Evolutionary conservation across 2,797 vertebrate genomes (phyloP).

Genomic region (Vireo griseus): DNA sequence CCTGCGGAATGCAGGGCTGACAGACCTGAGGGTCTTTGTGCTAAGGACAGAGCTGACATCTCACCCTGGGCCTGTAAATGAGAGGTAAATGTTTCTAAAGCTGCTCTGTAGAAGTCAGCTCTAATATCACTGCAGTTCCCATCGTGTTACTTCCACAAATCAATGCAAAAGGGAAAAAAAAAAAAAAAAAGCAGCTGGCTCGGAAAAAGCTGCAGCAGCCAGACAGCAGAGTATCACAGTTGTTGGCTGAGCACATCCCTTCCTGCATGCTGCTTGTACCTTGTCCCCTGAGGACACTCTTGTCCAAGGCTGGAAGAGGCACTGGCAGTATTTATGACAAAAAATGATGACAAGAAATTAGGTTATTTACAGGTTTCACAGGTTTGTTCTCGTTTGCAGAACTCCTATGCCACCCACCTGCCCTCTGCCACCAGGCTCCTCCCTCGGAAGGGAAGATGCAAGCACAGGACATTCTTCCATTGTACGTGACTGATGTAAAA

Average conservation of each 20-base stretch:
- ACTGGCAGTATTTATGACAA: neutral
- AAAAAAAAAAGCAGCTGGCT: neutral
- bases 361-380: neutral
- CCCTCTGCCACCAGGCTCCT: neutral
- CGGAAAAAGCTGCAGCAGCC: neutral
- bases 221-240: neutral
- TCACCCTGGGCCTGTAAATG: neutral
- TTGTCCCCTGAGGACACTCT: neutral
- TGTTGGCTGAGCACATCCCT: neutral
- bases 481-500: fast-evolving
- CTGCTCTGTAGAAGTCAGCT: neutral
- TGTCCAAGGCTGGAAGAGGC: neutral
- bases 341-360: neutral
- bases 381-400: neutral
- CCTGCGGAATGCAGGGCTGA: neutral
- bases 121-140: neutral
- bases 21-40: neutral
- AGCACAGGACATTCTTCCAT: neutral
- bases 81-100: neutral
- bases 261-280: neutral
- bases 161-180: neutral
- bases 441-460: neutral
- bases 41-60: neutral
- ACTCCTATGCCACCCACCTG: neutral
- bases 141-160: neutral